Conservation (phyloP, 2,888 invertebrate species). For the Drosophila meridionalis region DNA sequence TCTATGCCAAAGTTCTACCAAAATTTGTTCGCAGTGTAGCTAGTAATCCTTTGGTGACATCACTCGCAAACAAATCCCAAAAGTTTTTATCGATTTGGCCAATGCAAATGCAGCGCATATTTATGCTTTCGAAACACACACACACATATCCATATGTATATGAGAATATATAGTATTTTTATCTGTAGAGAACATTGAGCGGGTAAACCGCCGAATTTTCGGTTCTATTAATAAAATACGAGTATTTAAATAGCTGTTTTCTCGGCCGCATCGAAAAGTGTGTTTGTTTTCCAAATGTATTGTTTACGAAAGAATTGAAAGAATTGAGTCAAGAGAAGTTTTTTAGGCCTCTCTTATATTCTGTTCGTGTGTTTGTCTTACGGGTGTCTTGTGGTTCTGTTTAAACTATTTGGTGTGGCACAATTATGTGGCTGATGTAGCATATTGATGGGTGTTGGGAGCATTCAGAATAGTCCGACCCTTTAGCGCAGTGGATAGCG, state of each 20-base stretch:
- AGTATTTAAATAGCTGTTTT: conserved; percentile 65
- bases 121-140: not conserved
- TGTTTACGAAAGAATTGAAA: conserved; percentile 24
- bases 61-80: conserved; percentile 23
- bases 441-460: conserved; percentile 24
- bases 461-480: conserved; percentile 45
- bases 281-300: conserved; percentile 13
- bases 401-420: not conserved
- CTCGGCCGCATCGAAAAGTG: not conserved
- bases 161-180: conserved; percentile 7
- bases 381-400: not conserved
- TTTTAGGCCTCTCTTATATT: conserved; percentile 7
- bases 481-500: conserved; percentile 85
- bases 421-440: conserved; percentile 7
- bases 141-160: conserved; percentile 1
- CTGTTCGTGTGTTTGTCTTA: not conserved
- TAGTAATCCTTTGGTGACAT: conserved; percentile 42
- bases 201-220: conserved; percentile 6
- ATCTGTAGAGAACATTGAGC: conserved; percentile 7
- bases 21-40: not conserved
- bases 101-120: conserved; percentile 23
- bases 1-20: no score
- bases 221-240: conserved; percentile 63
- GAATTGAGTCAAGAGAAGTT: conserved; percentile 9
- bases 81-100: conserved; percentile 20